Conservation (phyloP, 2,888 invertebrate species). For the Escarpia spicata region DNA sequence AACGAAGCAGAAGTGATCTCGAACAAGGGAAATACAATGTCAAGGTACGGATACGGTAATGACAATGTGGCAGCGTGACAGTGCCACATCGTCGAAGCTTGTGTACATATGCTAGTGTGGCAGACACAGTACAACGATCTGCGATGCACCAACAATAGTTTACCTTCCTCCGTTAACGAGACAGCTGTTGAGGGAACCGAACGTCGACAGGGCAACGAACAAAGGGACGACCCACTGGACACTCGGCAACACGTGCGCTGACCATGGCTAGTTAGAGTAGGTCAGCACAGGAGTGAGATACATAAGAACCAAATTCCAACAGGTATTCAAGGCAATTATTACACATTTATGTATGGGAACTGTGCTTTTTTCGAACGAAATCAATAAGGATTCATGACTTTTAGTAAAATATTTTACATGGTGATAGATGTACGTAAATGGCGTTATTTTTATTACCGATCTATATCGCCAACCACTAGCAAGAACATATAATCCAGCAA, state of each 20-base stretch:
- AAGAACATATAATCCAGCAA: neutral
- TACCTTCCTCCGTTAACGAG: constrained; percentile 63
- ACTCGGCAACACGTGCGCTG: constrained; percentile 37
- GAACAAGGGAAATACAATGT: neutral
- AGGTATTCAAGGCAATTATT: neutral
- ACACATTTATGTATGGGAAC: neutral
- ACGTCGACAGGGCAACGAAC: constrained; percentile 46
- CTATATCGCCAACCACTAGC: too few relatives aligned
- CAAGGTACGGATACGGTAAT: neutral
- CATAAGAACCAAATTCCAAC: neutral
- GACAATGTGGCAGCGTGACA: neutral
- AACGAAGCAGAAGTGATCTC: neutral
- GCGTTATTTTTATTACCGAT: too few relatives aligned
- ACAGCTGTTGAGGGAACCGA: constrained; percentile 46
- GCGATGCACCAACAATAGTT: neutral
- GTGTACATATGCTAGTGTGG: neutral
- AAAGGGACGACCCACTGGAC: constrained; percentile 43
- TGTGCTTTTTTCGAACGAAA: neutral
- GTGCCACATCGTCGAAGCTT: neutral
- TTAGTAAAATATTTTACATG: neutral
- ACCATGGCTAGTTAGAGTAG: constrained; percentile 41
- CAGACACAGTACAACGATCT: neutral
- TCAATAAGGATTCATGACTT: neutral
- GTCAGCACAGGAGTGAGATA: neutral
- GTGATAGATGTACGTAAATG: neutral